Evolutionary conservation across 2,113 vertebrate genomes (phyloP).

Genomic region (Eulacestoma nigropectus): DNA sequence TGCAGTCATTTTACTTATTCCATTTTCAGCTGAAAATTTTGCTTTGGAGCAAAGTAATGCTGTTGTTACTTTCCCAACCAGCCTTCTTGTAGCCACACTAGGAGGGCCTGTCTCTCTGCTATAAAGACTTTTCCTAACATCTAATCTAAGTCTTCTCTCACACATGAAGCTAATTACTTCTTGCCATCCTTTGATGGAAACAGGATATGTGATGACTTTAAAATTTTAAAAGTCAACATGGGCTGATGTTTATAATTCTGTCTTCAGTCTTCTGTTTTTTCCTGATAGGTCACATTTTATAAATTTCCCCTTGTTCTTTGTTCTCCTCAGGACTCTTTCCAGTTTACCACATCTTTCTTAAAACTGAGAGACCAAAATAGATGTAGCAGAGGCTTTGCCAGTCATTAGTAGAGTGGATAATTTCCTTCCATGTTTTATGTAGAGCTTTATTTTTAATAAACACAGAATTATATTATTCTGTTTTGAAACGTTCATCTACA

Average conservation of each 20-base stretch:
- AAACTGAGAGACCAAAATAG: conserved; percentile 36
- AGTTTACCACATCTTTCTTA: conserved; percentile 42
- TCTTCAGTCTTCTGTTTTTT: conserved; percentile 25
- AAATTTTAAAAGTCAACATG: conserved; percentile 23
- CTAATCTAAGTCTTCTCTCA: neutral
- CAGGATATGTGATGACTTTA: conserved; percentile 12
- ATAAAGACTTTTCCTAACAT: neutral
- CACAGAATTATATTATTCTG: conserved; percentile 36
- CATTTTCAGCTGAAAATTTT: neutral
- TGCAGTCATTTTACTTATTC: neutral
- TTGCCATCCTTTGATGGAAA: conserved; percentile 3
- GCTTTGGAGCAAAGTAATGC: neutral
- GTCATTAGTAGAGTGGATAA: conserved; percentile 29
- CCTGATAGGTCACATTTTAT: conserved; percentile 34
- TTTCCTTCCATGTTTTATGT: conserved; percentile 33
- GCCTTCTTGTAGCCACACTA: neutral
- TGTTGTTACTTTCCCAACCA: neutral
- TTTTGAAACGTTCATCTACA: neutral
- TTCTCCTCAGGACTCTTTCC: conserved; percentile 34
- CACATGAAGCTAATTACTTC: conserved; percentile 23
- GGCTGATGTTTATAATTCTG: conserved; percentile 29
- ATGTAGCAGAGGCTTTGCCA: conserved; percentile 14
- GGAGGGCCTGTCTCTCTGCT: neutral
- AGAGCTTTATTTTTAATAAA: conserved; percentile 48
- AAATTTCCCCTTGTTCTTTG: conserved; percentile 50